Base-by-base conservation (phyloP, 92 coral and sea anemone genomes). In the Virgularia gustaviana region DNA sequence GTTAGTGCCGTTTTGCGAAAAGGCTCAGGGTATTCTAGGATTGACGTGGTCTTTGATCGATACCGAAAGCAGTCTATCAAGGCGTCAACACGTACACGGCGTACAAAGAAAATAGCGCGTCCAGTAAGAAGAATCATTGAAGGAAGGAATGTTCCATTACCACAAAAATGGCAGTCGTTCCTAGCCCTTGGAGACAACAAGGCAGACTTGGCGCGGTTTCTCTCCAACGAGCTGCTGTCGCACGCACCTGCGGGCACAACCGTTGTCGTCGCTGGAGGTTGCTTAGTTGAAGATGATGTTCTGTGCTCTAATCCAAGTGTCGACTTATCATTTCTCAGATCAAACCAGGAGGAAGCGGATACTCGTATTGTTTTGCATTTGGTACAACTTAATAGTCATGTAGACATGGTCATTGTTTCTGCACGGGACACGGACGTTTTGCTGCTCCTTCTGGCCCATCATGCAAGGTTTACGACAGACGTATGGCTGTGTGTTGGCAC, bases 261-360 rank as follows among this genome's bases (percentile, higher is more conserved):
- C n/a, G 33, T 24, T 4, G 13, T 73, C 6, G 53, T 24, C 2
- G 23, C 43, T 11, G 77, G 70, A 13, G 77, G 77, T 0, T 71
- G 51, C 47, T n/a, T 16, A 22, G 64, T 35, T 16, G 65, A 55
- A 32, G 19, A 51, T 8, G 29, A 54, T n/a, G 76, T 65, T 19
- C 49, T 9, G 61, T 65, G 63, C 30, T 79, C 79, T 25, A 28
- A 51, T 20, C 47, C 59, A 24, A 45, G 33, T 20, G 18, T 45
- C 9, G 45, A 59, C 60, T 36, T 72, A 53, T 15, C 22, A 30
- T 41, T 18, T 5, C 57, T 79, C 18, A 49, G 45, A n/a, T 52
- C 51, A 30, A 47, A 42, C 62, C 79, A 62, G 33, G 65, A 79
- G 55, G 65, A 72, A 35, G 84, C 74, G 58, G 79, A 79, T 38